These are phyloP conservation scores for Bimastos eiseni DNA, from an alignment of 2,888 invertebrate species.

Conservation along the genomic window DNA sequence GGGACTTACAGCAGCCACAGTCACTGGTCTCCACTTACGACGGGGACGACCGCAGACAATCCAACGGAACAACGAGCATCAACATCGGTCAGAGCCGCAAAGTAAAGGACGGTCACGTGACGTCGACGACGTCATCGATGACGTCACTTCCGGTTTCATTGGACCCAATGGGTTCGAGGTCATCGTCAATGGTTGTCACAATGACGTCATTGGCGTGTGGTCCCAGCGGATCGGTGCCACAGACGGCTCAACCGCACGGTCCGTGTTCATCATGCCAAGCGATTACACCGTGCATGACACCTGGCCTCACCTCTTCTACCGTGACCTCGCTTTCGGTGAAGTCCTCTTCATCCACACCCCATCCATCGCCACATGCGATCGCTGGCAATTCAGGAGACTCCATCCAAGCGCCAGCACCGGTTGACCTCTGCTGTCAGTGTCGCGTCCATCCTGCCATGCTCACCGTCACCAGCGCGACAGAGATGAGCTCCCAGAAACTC, in stretches of 20 bases:
- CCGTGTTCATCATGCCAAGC: neutral
- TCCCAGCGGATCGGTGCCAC: neutral
- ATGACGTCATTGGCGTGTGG: neutral
- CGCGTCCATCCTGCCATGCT: conserved; percentile 21
- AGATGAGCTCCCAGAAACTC: conserved; percentile 19
- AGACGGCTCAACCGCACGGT: neutral
- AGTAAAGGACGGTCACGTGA: neutral
- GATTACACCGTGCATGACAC: neutral
- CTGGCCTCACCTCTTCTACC: neutral
- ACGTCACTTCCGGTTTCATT: neutral
- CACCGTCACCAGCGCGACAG: conserved; percentile 1
- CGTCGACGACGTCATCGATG: neutral
- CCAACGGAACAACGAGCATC: neutral
- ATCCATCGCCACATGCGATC: neutral
- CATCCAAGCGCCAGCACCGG: neutral
- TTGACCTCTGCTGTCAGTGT: conserved; percentile 28
- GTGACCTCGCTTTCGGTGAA: conserved; percentile 30
- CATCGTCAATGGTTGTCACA: neutral
- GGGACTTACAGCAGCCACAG: neutral
- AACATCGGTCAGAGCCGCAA: neutral
- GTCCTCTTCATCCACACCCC: neutral
- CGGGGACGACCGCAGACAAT: neutral
- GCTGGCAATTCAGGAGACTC: neutral
- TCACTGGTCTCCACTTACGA: neutral
- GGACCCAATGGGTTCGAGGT: neutral